These are phyloP conservation scores for Leptopilina syphax DNA, from an alignment of 2,888 invertebrate species.

Conservation along the genomic window DNA sequence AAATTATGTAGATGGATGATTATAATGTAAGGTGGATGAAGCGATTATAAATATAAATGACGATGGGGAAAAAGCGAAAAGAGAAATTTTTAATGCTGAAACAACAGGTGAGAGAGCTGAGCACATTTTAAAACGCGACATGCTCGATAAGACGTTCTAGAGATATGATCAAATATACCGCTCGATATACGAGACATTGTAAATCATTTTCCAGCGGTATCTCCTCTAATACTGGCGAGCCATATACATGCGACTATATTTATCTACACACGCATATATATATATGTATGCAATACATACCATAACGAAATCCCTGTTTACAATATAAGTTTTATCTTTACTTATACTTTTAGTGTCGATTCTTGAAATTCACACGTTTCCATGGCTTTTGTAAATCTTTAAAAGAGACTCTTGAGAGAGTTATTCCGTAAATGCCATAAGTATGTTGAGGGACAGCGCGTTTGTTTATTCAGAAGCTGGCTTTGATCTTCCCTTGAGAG, in stretches of 20 bases:
- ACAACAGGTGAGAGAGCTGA: slow-evolving; percentile 24
- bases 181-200: slow-evolving; percentile 12
- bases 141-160: neutral
- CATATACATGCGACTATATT: neutral
- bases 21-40: neutral
- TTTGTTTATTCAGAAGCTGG: neutral
- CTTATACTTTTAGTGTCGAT: too few species aligned
- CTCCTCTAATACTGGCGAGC: neutral
- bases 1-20: neutral
- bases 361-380: too few species aligned
- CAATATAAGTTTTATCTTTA: too few species aligned
- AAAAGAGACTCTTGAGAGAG: too few species aligned
- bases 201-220: slow-evolving; percentile 11
- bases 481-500: too few species aligned
- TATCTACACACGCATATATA: too few species aligned
- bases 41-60: slow-evolving; percentile 15
- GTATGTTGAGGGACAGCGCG: too few species aligned
- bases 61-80: neutral
- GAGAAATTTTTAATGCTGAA: neutral
- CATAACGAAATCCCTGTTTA: too few species aligned
- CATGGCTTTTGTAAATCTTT: too few species aligned
- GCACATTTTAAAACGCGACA: slow-evolving; percentile 19
- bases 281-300: too few species aligned
- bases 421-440: too few species aligned
- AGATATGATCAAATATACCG: slow-evolving; percentile 29